These are phyloP conservation scores for Drosophila nr. medialis DNA, from an alignment of 2,888 invertebrate genomes.

Conservation along the genomic window DNA sequence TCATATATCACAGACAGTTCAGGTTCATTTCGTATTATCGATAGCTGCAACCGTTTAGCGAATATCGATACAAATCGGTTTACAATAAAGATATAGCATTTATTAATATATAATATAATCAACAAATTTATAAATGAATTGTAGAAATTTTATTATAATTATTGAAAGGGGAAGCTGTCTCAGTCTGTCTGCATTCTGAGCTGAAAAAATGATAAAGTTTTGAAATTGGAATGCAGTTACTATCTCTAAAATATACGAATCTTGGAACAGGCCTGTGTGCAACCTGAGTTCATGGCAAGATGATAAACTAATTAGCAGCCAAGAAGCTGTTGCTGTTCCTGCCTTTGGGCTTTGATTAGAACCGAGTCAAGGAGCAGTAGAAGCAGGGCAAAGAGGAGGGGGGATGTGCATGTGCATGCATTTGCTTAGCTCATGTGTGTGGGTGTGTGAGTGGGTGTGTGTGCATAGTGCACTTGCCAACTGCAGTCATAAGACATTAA, in stretches of 20 bases:
- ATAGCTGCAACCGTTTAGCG: not conserved
- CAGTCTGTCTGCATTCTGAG: too few relatives aligned
- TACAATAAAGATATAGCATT: too few relatives aligned
- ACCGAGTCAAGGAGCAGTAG: not conserved
- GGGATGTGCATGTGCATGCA: not conserved
- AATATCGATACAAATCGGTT: not conserved
- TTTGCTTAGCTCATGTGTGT: not conserved
- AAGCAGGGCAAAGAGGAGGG: not conserved
- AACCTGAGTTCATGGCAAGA: conserved; percentile 39
- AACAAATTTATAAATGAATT: not conserved
- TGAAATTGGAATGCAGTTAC: not conserved
- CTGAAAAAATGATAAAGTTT: too few relatives aligned
- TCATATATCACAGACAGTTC: not conserved
- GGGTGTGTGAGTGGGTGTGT: not conserved
- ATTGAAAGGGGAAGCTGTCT: too few relatives aligned
- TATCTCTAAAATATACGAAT: not conserved
- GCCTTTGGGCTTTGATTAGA: conserved; percentile 33
- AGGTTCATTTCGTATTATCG: not conserved
- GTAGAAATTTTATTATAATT: not conserved
- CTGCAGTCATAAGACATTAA: conserved; percentile 54
- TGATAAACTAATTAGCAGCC: conserved; percentile 66
- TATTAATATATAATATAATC: not conserved
- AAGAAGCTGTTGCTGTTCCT: conserved; percentile 49
- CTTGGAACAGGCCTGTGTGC: conserved; percentile 1
- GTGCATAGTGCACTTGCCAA: conserved; percentile 28